These are phyloP conservation scores for Botia kubotai DNA, from an alignment of 2,797 vertebrate genomes.

Conservation along the genomic window DNA sequence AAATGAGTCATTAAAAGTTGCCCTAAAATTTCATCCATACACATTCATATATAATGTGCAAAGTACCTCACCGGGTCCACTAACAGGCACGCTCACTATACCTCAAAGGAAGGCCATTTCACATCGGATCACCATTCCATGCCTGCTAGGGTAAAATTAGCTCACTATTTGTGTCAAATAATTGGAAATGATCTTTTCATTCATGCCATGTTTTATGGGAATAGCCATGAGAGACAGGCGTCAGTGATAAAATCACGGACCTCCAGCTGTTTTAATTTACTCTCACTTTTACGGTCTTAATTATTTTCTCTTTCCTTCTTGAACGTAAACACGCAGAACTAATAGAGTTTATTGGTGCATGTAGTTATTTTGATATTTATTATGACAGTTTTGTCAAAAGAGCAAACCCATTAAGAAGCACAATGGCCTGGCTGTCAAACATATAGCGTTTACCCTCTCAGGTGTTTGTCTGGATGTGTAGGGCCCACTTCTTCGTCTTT, in stretches of 20 bases:
- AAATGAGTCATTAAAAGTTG: neutral
- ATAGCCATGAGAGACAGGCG: constrained; percentile 18
- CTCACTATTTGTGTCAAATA: constrained; percentile 25
- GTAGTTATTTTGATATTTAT: constrained; percentile 20
- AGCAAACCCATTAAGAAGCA: constrained; percentile 38
- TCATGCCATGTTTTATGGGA: neutral
- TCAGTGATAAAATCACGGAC: constrained; percentile 14
- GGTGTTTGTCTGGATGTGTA: neutral
- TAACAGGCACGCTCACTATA: constrained; percentile 11
- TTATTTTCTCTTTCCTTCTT: constrained; percentile 42
- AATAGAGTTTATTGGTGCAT: constrained; percentile 41
- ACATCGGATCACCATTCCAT: constrained; percentile 9
- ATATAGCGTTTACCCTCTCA: neutral
- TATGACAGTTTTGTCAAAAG: constrained; percentile 27
- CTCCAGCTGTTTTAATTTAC: constrained; percentile 52
- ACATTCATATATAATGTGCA: neutral
- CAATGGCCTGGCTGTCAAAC: constrained; percentile 29
- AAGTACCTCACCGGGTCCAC: constrained; percentile 4
- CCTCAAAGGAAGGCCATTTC: neutral
- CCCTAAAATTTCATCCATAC: neutral
- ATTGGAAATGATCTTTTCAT: constrained; percentile 42
- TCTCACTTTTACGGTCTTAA: constrained; percentile 38
- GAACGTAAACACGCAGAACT: constrained; percentile 40
- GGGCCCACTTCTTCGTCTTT: constrained; percentile 15
- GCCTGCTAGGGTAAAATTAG: constrained; percentile 27